Conservation (phyloP, 2,888 invertebrate genomes). For the Plemyria rubiginata region DNA sequence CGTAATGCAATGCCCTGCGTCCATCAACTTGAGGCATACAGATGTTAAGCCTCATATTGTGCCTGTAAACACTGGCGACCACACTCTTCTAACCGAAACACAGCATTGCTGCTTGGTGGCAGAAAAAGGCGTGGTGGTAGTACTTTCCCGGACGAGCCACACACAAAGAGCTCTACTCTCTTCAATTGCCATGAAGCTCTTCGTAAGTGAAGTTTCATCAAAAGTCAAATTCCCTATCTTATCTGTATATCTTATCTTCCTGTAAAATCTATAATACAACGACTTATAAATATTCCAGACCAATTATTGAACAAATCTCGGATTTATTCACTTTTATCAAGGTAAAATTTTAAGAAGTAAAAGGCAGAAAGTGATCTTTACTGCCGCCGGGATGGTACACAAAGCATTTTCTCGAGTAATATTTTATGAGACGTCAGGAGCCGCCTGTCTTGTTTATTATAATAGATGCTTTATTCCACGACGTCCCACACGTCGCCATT, state of each 20-base stretch:
- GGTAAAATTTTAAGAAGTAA: slow-evolving; percentile 24
- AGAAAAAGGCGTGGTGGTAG: too few relatives aligned
- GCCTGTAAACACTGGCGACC: too few relatives aligned
- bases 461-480: slow-evolving; percentile 35
- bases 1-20: too few relatives aligned
- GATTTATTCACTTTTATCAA: slow-evolving; percentile 28
- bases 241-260: too few relatives aligned
- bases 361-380: slow-evolving; percentile 25
- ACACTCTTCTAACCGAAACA: too few relatives aligned
- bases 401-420: slow-evolving; percentile 31
- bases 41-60: too few relatives aligned
- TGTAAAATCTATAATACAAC: too few relatives aligned
- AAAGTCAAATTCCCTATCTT: not conserved
- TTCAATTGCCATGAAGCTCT: too few relatives aligned
- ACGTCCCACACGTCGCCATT: slow-evolving; percentile 33
- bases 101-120: too few relatives aligned
- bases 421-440: slow-evolving; percentile 29
- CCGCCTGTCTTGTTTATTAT: slow-evolving; percentile 28
- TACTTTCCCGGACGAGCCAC: too few relatives aligned
- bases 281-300: not conserved
- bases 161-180: too few relatives aligned
- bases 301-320: slow-evolving; percentile 4
- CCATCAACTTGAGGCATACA: too few relatives aligned
- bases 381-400: slow-evolving; percentile 24
- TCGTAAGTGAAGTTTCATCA: not conserved